phyloP scores from a whole-genome alignment of 2,888 invertebrate genomes.

The Drosophila falleni region DNA sequence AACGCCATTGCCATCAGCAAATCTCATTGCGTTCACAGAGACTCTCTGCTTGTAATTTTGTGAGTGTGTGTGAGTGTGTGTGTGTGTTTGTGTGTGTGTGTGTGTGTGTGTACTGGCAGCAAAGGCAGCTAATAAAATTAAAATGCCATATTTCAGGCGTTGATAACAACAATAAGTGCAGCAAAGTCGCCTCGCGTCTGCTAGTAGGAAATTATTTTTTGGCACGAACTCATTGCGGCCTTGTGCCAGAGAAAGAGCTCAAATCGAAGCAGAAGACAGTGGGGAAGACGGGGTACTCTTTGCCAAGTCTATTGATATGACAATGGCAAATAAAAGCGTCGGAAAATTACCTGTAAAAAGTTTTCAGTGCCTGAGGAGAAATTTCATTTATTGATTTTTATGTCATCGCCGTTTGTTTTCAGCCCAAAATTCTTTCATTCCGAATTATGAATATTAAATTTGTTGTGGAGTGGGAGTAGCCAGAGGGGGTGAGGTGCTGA shows the following conservation, averaged over 20 bases:
- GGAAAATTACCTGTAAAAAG: slow-evolving; percentile 72
- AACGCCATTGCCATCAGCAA: slow-evolving; percentile 51
- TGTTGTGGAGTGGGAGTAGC: background rate
- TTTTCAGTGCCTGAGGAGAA: slow-evolving; percentile 46
- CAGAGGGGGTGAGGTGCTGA: slow-evolving; percentile 1
- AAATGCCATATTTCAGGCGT: slow-evolving; percentile 82
- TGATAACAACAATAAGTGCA: slow-evolving; percentile 82
- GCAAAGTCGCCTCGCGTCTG: slow-evolving; percentile 69
- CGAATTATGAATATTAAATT: slow-evolving; percentile 79
- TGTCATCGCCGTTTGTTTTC: slow-evolving; percentile 43
- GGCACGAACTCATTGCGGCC: slow-evolving; percentile 74
- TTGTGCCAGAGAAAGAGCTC: slow-evolving; percentile 53
- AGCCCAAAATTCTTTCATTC: slow-evolving; percentile 52
- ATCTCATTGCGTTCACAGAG: slow-evolving; percentile 19
- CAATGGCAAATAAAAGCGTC: slow-evolving; percentile 54
- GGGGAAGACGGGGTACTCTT: background rate
- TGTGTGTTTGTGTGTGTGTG: slow-evolving; percentile 6
- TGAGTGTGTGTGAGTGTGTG: background rate
- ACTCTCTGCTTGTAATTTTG: slow-evolving; percentile 1
- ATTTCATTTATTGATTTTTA: slow-evolving; percentile 68
- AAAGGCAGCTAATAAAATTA: slow-evolving; percentile 79
- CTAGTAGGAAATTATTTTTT: slow-evolving; percentile 74
- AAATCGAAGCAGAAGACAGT: background rate
- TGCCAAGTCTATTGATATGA: slow-evolving; percentile 66
- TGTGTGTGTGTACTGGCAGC: slow-evolving; percentile 29